Evolutionary conservation across 1,140 invertebrate genomes (phyloP).

Genomic region (Drosophila baimaii): DNA sequence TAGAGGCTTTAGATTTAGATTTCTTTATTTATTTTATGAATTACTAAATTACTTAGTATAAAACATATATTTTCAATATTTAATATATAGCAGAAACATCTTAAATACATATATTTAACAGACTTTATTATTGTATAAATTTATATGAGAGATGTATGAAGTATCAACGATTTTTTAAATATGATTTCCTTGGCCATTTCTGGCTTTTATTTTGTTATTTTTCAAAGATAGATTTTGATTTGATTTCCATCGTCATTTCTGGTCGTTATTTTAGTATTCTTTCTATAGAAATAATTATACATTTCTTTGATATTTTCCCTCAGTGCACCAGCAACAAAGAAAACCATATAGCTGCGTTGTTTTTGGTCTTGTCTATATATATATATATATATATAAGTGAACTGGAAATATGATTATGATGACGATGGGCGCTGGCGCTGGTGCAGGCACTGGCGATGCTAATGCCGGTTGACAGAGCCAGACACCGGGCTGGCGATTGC

Average conservation of each 20-base stretch:
- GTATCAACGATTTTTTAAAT: background rate
- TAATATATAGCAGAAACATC: too few relatives aligned
- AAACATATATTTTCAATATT: too few relatives aligned
- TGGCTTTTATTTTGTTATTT: too few relatives aligned
- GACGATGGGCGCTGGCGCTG: constrained; percentile 21
- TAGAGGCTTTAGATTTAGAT: too few relatives aligned
- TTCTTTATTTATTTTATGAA: too few relatives aligned
- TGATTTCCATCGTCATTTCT: background rate
- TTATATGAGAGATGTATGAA: background rate
- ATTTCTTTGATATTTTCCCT: background rate
- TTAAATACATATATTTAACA: too few relatives aligned
- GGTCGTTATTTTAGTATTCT: too few relatives aligned
- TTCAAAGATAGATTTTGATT: background rate
- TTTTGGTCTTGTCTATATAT: constrained; percentile 35
- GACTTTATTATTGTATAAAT: too few relatives aligned
- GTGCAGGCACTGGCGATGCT: constrained; percentile 25
- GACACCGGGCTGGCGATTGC: constrained; percentile 45
- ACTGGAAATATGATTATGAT: constrained; percentile 53
- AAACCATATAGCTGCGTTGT: constrained; percentile 5
- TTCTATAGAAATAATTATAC: background rate
- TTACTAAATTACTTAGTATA: background rate
- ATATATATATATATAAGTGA: constrained; percentile 42
- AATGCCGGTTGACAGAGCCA: constrained; percentile 45
- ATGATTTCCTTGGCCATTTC: background rate
- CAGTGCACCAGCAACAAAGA: constrained; percentile 16